Evolutionary conservation across 2,113 vertebrate species (phyloP).

Genomic region (Sinocyclocheilus anophthalmus): DNA sequence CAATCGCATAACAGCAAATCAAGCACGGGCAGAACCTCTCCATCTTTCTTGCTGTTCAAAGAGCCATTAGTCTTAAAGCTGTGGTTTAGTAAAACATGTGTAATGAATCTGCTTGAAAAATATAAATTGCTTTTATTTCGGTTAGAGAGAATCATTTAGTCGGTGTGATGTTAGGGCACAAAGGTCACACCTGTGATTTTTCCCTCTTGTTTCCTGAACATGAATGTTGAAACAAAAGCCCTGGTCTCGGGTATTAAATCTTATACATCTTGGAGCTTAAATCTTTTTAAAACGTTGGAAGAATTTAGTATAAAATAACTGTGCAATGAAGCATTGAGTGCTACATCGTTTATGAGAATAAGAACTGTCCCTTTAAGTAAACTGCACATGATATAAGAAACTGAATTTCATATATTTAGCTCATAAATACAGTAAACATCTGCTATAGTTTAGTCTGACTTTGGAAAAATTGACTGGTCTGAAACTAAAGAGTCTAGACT

Average conservation of each 20-base stretch:
- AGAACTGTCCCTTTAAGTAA: neutral
- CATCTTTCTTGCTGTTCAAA: neutral
- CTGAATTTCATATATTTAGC: neutral
- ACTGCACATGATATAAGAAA: neutral
- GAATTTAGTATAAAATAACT: neutral
- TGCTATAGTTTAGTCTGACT: neutral
- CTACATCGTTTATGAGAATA: neutral
- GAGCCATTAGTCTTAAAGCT: conserved; percentile 30
- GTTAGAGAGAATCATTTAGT: neutral
- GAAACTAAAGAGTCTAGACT: neutral
- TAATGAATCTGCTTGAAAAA: conserved; percentile 26
- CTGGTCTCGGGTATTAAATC: neutral
- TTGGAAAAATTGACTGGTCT: neutral
- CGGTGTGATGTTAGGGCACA: neutral
- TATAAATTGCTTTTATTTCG: conserved; percentile 11
- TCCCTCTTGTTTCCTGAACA: neutral
- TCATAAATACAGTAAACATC: neutral
- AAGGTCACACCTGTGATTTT: conserved; percentile 2
- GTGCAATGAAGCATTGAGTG: neutral
- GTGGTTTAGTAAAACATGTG: conserved; percentile 11
- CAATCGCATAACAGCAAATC: neutral
- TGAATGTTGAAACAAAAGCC: neutral
- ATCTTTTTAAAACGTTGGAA: neutral
- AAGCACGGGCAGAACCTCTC: neutral
- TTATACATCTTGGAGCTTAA: conserved; percentile 1